Percentiles rank a stretch among this genome's conserved stretches.
Conservation (phyloP, 2,797 vertebrate genomes). For the Decapterus maruadsi region DNA sequence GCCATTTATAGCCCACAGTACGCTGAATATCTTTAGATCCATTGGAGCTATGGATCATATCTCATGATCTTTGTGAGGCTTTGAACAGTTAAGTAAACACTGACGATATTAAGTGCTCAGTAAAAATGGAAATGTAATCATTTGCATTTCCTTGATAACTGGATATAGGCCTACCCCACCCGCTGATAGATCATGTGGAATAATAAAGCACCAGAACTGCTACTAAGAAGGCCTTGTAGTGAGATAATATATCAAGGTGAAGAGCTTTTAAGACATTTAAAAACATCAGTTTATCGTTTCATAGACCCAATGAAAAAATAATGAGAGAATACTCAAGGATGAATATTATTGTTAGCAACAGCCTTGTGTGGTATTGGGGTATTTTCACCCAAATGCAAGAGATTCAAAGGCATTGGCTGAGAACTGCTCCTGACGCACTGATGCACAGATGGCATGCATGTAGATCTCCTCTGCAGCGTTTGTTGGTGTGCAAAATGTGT, state of each 20-base stretch:
- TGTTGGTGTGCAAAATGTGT: constrained; percentile 33
- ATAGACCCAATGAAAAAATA: not conserved
- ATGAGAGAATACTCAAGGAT: not conserved
- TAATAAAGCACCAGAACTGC: not conserved
- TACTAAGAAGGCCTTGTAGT: not conserved
- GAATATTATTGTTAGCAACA: not conserved
- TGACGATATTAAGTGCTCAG: not conserved
- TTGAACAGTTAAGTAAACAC: not conserved
- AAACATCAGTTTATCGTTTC: not conserved
- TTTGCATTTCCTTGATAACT: not conserved
- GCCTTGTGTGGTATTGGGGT: not conserved
- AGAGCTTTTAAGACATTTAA: not conserved
- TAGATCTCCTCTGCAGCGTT: not conserved
- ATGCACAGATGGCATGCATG: no score
- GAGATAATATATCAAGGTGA: not conserved
- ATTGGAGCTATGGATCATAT: not conserved
- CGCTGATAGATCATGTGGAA: constrained; percentile 1
- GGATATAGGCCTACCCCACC: not conserved
- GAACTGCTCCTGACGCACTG: not conserved
- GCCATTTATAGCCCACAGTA: no score
- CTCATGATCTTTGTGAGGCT: not conserved
- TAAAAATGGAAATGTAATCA: not conserved
- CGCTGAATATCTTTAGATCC: not conserved
- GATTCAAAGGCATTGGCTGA: not conserved
- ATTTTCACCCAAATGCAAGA: not conserved